phyloP scores from a whole-genome alignment of 2,888 invertebrate genomes.

The Drosophila algonquin region DNA sequence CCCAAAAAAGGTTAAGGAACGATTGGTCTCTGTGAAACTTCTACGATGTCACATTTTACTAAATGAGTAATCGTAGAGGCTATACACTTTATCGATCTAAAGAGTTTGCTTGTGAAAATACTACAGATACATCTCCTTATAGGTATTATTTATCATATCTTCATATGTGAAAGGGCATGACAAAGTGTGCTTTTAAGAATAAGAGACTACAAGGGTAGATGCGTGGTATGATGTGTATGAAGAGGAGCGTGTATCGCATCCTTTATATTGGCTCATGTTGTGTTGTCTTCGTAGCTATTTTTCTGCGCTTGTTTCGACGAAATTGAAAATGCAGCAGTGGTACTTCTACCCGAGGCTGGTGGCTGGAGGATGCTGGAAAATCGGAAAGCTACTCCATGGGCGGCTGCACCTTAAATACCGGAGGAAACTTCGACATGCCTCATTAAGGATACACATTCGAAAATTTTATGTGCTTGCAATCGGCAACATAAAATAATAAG shows the following conservation, averaged over 20 bases:
- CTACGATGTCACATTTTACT: too few species aligned
- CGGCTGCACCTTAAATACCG: conserved; percentile 10
- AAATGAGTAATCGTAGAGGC: too few species aligned
- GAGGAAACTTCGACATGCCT: background rate
- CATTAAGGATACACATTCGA: conserved; percentile 3
- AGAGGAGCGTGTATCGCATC: conserved; percentile 4
- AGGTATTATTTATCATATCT: background rate
- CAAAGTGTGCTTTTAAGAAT: background rate
- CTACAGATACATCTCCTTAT: background rate
- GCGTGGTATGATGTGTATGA: background rate
- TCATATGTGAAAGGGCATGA: background rate
- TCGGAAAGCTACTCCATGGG: background rate
- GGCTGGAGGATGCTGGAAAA: background rate
- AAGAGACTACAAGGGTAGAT: too few species aligned
- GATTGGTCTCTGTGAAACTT: too few species aligned
- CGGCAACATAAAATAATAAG: conserved; percentile 1
- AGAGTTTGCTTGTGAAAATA: background rate
- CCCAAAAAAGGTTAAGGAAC: background rate
- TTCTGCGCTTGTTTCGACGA: background rate
- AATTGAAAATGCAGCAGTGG: conserved; percentile 23
- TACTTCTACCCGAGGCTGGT: conserved; percentile 1
- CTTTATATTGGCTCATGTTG: conserved; percentile 11
- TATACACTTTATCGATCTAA: background rate
- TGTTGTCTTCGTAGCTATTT: conserved; percentile 6
- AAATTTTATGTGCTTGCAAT: background rate